A percentile compares a stretch with the other conserved stretches of the same genome.
Evolutionary conservation across 1,140 invertebrate genomes (phyloP).

Genomic region (Drosophila athabasca): DNA sequence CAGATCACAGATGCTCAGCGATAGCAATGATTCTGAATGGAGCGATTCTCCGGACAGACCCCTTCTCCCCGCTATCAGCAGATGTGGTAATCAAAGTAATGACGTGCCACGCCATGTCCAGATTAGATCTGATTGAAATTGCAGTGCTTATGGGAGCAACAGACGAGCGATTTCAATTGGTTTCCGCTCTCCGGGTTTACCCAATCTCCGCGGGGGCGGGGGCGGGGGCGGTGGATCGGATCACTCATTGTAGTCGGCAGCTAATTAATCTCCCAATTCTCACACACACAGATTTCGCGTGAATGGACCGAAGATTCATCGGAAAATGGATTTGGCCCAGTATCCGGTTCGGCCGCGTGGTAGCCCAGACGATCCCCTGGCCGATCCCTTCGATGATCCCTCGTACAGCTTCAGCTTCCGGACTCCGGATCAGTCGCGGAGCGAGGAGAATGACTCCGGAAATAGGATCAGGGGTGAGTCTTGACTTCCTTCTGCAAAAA

Average conservation of each 20-base stretch:
- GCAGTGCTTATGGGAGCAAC: slow-evolving; percentile 36
- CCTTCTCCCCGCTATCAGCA: background rate
- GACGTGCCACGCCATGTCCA: slow-evolving; percentile 44
- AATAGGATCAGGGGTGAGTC: slow-evolving; percentile 85
- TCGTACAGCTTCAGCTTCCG: slow-evolving; percentile 88
- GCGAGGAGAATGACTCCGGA: slow-evolving; percentile 86
- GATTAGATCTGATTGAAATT: slow-evolving; percentile 57
- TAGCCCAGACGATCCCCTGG: slow-evolving; percentile 87
- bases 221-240: background rate
- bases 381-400: slow-evolving; percentile 89
- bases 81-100: slow-evolving; percentile 59
- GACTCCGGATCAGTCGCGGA: slow-evolving; percentile 87
- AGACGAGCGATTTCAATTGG: slow-evolving; percentile 16
- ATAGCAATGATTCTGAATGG: slow-evolving; percentile 53
- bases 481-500: too few species aligned
- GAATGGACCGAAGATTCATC: slow-evolving; percentile 87
- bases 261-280: slow-evolving; percentile 47
- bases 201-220: slow-evolving; percentile 10
- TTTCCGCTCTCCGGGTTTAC: slow-evolving; percentile 29
- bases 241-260: slow-evolving; percentile 22
- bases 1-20: slow-evolving; percentile 64
- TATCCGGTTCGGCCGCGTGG: slow-evolving; percentile 86
- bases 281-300: slow-evolving; percentile 85
- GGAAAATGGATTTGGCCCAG: slow-evolving; percentile 88
- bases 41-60: slow-evolving; percentile 6